Evolutionary conservation across 2,888 invertebrate species (phyloP).

Genomic region (Sycophila texana): DNA sequence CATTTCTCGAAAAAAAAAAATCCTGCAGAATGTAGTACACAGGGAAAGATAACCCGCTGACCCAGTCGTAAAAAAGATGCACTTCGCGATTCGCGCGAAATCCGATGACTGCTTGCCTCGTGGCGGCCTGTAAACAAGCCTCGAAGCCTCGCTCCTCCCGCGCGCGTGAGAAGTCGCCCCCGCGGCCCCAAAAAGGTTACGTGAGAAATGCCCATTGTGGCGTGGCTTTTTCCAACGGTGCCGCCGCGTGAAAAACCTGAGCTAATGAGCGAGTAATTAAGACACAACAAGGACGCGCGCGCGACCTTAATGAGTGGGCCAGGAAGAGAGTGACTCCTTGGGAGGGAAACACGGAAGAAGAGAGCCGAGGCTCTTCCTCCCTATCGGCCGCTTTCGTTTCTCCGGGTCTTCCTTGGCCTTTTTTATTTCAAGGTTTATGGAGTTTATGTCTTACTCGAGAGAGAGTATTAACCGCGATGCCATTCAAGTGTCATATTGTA

Average conservation of each 20-base stretch:
- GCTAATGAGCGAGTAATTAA: slow-evolving; percentile 57
- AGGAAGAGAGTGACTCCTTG: slow-evolving; percentile 2
- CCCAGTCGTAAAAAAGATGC: too few relatives aligned
- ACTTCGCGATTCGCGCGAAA: not conserved
- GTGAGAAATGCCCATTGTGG: slow-evolving; percentile 54
- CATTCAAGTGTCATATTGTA: too few relatives aligned
- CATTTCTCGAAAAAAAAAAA: too few relatives aligned
- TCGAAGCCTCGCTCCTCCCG: not conserved
- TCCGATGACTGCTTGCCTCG: not conserved
- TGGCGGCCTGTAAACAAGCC: not conserved
- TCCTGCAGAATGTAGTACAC: too few relatives aligned
- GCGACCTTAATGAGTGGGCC: slow-evolving; percentile 69
- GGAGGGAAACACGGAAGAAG: not conserved
- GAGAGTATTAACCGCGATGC: too few relatives aligned
- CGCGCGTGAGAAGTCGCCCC: slow-evolving; percentile 45
- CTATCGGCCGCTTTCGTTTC: too few relatives aligned
- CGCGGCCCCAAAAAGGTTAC: slow-evolving; percentile 50
- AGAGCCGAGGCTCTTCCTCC: not conserved
- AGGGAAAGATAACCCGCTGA: too few relatives aligned
- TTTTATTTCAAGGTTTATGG: too few relatives aligned
- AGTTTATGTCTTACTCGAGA: too few relatives aligned
- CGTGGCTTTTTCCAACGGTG: slow-evolving; percentile 9
- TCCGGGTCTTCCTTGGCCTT: too few relatives aligned
- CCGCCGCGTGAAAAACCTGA: slow-evolving; percentile 57
- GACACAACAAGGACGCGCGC: slow-evolving; percentile 68